A percentile compares a stretch with the other conserved stretches of the same genome.
phyloP scores from a whole-genome alignment of 2,797 vertebrate genomes.

The Enteromius treurensis region DNA sequence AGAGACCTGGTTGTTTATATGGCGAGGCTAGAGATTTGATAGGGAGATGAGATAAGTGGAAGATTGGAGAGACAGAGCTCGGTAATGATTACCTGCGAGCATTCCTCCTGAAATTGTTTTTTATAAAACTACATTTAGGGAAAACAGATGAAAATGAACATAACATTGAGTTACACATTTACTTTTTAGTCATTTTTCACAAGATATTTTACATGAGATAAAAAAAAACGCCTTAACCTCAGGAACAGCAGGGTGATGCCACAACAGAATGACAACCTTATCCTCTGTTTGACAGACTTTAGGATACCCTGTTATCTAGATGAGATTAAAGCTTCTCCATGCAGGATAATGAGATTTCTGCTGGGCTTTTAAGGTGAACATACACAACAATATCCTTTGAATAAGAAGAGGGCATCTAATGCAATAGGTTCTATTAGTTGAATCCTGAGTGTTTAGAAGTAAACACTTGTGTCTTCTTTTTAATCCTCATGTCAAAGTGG shows the following conservation, averaged over 20 bases:
- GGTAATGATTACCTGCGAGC: no score
- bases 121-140: no score
- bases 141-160: neutral
- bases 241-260: neutral
- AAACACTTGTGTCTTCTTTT: neutral
- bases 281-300: conserved; percentile 10
- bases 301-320: conserved; percentile 1
- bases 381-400: neutral
- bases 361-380: neutral
- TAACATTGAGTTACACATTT: neutral
- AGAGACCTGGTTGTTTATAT: no score
- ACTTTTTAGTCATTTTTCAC: neutral
- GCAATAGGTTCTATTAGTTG: neutral
- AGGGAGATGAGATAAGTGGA: no score
- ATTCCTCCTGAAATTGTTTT: no score
- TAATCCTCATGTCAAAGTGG: neutral
- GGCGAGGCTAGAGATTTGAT: no score
- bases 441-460: conserved; percentile 1
- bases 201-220: neutral
- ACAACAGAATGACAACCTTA: neutral
- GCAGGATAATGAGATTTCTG: neutral
- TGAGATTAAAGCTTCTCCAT: conserved; percentile 2
- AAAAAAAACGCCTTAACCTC: neutral
- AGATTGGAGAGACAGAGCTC: no score
- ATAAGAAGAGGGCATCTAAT: neutral